These are phyloP conservation scores for Ataeniobius toweri DNA, from an alignment of 2,797 vertebrate genomes.

Conservation along the genomic window DNA sequence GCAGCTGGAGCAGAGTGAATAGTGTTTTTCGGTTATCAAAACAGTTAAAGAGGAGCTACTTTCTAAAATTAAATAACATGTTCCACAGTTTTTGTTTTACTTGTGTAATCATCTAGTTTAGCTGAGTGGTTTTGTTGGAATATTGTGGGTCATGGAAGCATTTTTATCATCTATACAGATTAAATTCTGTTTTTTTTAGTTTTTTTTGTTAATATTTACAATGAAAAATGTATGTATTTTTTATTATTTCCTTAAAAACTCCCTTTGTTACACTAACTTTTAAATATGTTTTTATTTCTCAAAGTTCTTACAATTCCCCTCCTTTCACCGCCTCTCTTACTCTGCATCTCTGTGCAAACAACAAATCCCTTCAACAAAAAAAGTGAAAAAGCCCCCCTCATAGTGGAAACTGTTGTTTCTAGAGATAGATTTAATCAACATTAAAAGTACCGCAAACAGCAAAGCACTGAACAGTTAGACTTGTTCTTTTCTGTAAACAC, in stretches of 20 bases:
- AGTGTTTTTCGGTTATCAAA: no score
- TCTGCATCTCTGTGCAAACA: background rate
- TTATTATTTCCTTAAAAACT: background rate
- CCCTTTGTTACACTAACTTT: no score
- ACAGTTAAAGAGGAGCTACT: no score
- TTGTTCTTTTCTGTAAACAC: no score
- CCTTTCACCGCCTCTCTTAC: background rate
- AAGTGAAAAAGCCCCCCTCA: background rate
- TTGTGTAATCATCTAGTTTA: background rate
- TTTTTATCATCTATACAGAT: background rate
- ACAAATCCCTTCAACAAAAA: background rate
- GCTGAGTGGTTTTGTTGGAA: background rate
- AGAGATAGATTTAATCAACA: no score
- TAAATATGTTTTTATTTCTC: background rate
- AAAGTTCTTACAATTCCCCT: background rate
- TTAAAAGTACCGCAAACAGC: no score
- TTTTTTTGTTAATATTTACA: background rate
- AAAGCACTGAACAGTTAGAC: no score
- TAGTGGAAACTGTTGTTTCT: no score
- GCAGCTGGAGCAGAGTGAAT: no score
- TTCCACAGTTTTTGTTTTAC: background rate
- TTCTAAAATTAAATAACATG: no score
- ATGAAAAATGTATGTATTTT: background rate
- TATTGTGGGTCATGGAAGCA: background rate
- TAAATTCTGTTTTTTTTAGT: background rate